Evolutionary conservation across 2,113 vertebrate genomes (phyloP).

Genomic region (Pungitius pungitius): DNA sequence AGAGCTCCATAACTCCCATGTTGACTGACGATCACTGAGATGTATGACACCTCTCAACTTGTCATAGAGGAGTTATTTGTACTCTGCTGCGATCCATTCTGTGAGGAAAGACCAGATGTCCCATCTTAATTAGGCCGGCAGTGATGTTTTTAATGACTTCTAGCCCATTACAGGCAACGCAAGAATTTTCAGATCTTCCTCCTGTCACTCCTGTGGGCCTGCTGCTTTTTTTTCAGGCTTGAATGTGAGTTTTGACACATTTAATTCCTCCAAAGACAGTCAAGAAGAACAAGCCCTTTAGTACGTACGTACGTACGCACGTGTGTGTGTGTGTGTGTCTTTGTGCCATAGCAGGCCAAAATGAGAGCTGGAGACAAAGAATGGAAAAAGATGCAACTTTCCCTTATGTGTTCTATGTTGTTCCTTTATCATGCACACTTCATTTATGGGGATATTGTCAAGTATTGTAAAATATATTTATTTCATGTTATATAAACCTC

Average conservation of each 20-base stretch:
- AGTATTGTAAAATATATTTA: constrained; percentile 75
- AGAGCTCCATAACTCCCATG: constrained; percentile 78
- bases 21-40: constrained; percentile 84
- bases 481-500: constrained; percentile 75
- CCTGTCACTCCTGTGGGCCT: constrained; percentile 69
- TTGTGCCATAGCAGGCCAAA: neutral
- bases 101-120: constrained; percentile 87
- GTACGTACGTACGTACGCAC: no score
- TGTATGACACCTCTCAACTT: constrained; percentile 85
- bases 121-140: constrained; percentile 94
- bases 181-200: constrained; percentile 77
- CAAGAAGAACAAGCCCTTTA: constrained; percentile 9
- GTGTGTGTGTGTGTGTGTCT: constrained; percentile 6
- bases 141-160: constrained; percentile 86
- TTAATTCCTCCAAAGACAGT: constrained; percentile 67
- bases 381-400: constrained; percentile 54
- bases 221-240: constrained; percentile 66
- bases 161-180: constrained; percentile 79
- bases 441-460: constrained; percentile 58
- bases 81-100: constrained; percentile 79
- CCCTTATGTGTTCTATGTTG: constrained; percentile 67
- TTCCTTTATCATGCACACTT: constrained; percentile 57
- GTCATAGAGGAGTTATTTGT: constrained; percentile 83
- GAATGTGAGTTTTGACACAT: constrained; percentile 70
- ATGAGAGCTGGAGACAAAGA: constrained; percentile 50